These are phyloP conservation scores for Psephotus haematonotus DNA, from an alignment of 2,113 vertebrate species.

Conservation along the genomic window DNA sequence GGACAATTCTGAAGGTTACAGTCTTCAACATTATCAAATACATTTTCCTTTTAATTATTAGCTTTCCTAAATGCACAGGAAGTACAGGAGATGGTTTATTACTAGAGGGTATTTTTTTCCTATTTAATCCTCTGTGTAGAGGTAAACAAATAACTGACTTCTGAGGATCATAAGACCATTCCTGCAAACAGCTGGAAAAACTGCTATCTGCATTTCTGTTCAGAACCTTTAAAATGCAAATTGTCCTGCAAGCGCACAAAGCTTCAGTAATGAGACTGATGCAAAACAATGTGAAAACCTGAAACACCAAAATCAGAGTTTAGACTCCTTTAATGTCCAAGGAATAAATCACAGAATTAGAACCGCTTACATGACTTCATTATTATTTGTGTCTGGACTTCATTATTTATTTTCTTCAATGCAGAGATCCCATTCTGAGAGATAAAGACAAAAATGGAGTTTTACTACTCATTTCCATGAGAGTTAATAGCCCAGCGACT, in stretches of 20 bases:
- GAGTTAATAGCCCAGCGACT: conserved; percentile 25
- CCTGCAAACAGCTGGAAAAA: neutral
- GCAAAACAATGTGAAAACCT: neutral
- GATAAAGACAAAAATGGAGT: conserved; percentile 20
- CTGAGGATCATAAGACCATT: neutral
- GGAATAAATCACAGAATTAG: neutral
- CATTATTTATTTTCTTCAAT: conserved; percentile 1
- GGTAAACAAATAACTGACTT: neutral
- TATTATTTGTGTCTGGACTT: neutral
- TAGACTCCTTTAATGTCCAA: neutral
- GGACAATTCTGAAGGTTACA: neutral
- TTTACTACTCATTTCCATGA: neutral
- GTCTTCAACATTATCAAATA: neutral
- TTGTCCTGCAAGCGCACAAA: neutral
- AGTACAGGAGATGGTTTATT: neutral
- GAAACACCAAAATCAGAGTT: neutral
- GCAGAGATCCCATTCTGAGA: neutral
- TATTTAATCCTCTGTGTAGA: neutral
- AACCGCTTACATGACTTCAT: neutral
- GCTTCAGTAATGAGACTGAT: neutral
- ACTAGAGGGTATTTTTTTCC: neutral
- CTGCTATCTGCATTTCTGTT: neutral
- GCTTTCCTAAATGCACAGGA: neutral
- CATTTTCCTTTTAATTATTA: neutral
- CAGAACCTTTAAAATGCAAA: neutral